Evolutionary conservation across 1,140 invertebrate species (phyloP).

Genomic region (Drosophila sp.): DNA sequence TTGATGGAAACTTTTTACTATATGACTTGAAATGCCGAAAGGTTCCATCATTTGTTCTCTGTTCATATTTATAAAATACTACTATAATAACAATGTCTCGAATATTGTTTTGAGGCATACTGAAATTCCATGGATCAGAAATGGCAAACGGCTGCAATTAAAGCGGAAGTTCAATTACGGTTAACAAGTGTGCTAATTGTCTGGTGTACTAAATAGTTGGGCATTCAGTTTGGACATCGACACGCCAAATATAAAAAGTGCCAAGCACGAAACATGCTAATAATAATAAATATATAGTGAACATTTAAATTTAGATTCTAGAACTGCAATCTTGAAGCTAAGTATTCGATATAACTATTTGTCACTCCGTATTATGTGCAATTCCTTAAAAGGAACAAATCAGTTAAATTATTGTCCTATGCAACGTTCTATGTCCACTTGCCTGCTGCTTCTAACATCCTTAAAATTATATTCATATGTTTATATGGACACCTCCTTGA

Average conservation of each 20-base stretch:
- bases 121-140: constrained; percentile 25
- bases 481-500: too few species aligned
- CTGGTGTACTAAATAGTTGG: constrained; percentile 52
- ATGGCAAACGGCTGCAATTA: constrained; percentile 43
- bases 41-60: constrained; percentile 4
- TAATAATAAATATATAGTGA: too few species aligned
- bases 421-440: too few species aligned
- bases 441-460: too few species aligned
- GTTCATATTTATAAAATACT: neutral
- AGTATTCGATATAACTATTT: too few species aligned
- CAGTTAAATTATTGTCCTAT: too few species aligned
- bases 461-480: too few species aligned
- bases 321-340: too few species aligned
- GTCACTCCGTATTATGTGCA: too few species aligned
- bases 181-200: constrained; percentile 66
- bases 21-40: neutral
- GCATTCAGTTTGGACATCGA: constrained; percentile 17
- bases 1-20: constrained; percentile 19
- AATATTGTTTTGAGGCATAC: constrained; percentile 3
- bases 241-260: constrained; percentile 12
- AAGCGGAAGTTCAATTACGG: constrained; percentile 77
- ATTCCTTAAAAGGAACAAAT: too few species aligned
- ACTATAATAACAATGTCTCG: neutral
- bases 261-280: too few species aligned
- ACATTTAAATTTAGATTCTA: too few species aligned